These are phyloP conservation scores for Blennius ocellaris DNA, from an alignment of 2,113 vertebrate genomes.

Conservation along the genomic window DNA sequence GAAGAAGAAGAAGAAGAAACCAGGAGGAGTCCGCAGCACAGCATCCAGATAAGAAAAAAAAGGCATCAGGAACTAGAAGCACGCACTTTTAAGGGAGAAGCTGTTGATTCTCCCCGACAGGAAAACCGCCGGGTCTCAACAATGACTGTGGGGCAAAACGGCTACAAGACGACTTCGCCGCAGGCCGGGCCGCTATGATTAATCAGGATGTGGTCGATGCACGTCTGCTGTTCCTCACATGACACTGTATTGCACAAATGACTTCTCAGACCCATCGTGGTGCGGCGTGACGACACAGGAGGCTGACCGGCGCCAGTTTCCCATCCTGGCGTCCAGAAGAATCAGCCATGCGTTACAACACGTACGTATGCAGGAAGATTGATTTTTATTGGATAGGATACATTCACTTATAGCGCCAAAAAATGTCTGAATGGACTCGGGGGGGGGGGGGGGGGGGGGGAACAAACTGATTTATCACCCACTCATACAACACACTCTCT, in stretches of 20 bases:
- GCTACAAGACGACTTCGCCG: constrained; percentile 35
- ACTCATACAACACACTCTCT: constrained; percentile 50
- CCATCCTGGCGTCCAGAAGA: constrained; percentile 35
- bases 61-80: constrained; percentile 72
- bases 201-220: constrained; percentile 39
- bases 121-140: constrained; percentile 35
- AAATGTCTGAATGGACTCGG: constrained; percentile 47
- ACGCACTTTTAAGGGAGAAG: constrained; percentile 53
- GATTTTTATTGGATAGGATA: constrained; percentile 75
- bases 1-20: constrained; percentile 56
- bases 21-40: constrained; percentile 59
- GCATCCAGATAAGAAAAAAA: constrained; percentile 60
- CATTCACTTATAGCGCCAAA: constrained; percentile 69
- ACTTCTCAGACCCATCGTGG: constrained; percentile 45
- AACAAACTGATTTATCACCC: constrained; percentile 40
- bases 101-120: constrained; percentile 44
- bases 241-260: constrained; percentile 69
- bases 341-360: constrained; percentile 66
- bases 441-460: constrained; percentile 29
- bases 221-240: constrained; percentile 46
- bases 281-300: constrained; percentile 17
- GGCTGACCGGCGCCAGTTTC: constrained; percentile 39
- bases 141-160: constrained; percentile 49
- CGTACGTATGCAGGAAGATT: constrained; percentile 59
- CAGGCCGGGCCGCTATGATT: constrained; percentile 46